Evolutionary conservation across 2,888 invertebrate genomes (phyloP).

Genomic region (Epistrophe grossulariae): DNA sequence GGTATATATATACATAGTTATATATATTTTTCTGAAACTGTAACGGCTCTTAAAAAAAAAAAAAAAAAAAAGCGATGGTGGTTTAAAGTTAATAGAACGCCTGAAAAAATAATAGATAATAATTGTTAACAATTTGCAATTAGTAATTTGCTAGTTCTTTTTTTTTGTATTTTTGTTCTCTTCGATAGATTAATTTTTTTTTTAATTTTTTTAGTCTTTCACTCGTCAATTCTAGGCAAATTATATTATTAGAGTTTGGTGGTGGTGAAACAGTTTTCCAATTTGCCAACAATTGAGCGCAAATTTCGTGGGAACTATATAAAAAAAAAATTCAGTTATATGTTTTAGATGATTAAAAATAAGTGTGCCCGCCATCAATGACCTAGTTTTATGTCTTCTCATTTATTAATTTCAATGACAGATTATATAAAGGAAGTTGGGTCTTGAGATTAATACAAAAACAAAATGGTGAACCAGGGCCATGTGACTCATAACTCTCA

Average conservation of each 20-base stretch:
- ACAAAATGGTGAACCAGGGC: too few relatives aligned
- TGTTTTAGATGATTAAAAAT: slow-evolving; percentile 21
- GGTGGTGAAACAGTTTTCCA: slow-evolving; percentile 57
- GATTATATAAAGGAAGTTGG: background rate
- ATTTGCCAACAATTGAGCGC: slow-evolving; percentile 61
- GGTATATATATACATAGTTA: background rate
- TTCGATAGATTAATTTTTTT: slow-evolving; percentile 37
- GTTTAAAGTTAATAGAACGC: slow-evolving; percentile 67
- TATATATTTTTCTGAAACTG: slow-evolving; percentile 34
- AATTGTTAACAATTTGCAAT: slow-evolving; percentile 76
- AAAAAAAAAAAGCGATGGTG: slow-evolving; percentile 37
- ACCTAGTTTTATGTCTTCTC: slow-evolving; percentile 28
- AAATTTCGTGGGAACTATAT: slow-evolving; percentile 71
- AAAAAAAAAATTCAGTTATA: slow-evolving; percentile 1
- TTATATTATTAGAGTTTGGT: slow-evolving; percentile 31
- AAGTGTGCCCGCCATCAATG: slow-evolving; percentile 22
- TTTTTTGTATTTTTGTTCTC: background rate
- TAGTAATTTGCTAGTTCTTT: slow-evolving; percentile 65
- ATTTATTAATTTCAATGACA: slow-evolving; percentile 3
- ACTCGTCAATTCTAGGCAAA: slow-evolving; percentile 17
- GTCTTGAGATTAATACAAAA: too few relatives aligned
- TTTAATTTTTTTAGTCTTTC: slow-evolving; percentile 12
- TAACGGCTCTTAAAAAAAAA: slow-evolving; percentile 51
- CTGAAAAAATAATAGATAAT: slow-evolving; percentile 74
- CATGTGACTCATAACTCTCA: too few relatives aligned